Conservation (phyloP, 2,797 vertebrate genomes). For the Enoplosus armatus region DNA sequence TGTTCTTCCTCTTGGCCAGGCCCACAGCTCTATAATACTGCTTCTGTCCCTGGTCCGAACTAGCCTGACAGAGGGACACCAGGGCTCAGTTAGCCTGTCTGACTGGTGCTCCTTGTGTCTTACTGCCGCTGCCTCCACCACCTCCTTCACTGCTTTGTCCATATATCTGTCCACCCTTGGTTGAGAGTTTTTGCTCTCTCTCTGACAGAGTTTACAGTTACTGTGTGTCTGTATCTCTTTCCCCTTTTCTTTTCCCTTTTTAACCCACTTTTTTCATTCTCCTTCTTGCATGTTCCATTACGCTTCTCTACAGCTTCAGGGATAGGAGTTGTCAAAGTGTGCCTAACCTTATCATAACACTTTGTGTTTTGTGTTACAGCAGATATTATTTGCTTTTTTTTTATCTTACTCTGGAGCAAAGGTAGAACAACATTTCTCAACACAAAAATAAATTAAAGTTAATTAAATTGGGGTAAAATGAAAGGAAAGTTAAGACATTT, state of each 20-base stretch:
- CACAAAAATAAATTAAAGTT: neutral
- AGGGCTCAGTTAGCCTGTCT: slow-evolving; percentile 65
- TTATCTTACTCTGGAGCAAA: neutral
- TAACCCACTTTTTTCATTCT: slow-evolving; percentile 4
- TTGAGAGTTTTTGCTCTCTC: neutral
- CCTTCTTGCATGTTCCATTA: neutral
- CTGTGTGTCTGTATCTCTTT: slow-evolving; percentile 7
- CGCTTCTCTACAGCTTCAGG: neutral
- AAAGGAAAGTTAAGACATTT: neutral
- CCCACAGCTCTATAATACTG: slow-evolving; percentile 79
- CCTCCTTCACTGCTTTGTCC: slow-evolving; percentile 27
- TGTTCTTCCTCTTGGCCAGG: slow-evolving; percentile 79
- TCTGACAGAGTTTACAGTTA: slow-evolving; percentile 2
- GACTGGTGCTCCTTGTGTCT: slow-evolving; percentile 76
- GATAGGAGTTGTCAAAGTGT: slow-evolving; percentile 7
- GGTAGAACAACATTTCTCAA: neutral
- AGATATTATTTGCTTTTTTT: neutral
- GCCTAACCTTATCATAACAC: neutral
- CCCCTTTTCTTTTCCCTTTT: neutral
- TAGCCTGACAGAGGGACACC: slow-evolving; percentile 69
- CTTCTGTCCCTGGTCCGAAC: slow-evolving; percentile 80
- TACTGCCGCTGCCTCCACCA: slow-evolving; percentile 47
- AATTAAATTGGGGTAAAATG: neutral
- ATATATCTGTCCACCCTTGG: slow-evolving; percentile 10
- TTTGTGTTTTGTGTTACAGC: neutral